A percentile compares a stretch with the other conserved stretches of the same genome.
phyloP scores from a whole-genome alignment of 2,888 invertebrate genomes.

The Cyrtodaria siliqua region DNA sequence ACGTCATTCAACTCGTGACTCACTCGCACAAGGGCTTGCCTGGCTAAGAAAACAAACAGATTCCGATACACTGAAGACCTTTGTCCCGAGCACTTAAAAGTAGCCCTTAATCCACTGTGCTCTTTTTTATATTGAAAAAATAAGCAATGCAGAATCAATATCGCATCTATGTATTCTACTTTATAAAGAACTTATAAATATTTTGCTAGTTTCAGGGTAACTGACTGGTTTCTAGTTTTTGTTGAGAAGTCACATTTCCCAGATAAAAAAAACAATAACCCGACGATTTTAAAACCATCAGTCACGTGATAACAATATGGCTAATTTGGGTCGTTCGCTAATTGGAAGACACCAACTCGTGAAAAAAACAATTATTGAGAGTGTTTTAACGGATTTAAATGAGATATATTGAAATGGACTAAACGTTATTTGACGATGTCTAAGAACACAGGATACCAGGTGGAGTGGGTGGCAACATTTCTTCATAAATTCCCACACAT shows the following conservation, averaged over 20 bases:
- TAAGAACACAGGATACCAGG: conserved; percentile 26
- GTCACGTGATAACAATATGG: conserved; percentile 70
- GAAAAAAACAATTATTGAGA: no score
- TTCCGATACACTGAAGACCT: no score
- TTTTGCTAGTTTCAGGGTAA: conserved; percentile 63
- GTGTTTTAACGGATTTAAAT: not conserved
- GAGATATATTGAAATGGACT: not conserved
- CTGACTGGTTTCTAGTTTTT: conserved; percentile 44
- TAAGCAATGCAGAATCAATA: no score
- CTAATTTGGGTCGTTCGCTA: conserved; percentile 27
- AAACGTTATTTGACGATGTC: conserved; percentile 26
- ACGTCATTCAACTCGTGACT: conserved; percentile 70
- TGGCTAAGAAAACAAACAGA: not conserved
- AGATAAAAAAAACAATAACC: not conserved
- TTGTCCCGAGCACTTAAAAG: no score
- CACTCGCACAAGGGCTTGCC: conserved; percentile 63
- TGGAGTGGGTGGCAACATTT: conserved; percentile 90
- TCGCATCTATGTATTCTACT: no score
- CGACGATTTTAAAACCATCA: conserved; percentile 1
- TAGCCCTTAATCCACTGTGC: no score
- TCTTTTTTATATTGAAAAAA: no score
- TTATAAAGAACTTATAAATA: conserved; percentile 52
- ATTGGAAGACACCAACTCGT: no score
- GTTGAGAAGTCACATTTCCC: not conserved
- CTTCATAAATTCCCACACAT: conserved; percentile 96